These are phyloP conservation scores for Aphelocoma californica DNA, from an alignment of 2,797 vertebrate species.

Conservation along the genomic window DNA sequence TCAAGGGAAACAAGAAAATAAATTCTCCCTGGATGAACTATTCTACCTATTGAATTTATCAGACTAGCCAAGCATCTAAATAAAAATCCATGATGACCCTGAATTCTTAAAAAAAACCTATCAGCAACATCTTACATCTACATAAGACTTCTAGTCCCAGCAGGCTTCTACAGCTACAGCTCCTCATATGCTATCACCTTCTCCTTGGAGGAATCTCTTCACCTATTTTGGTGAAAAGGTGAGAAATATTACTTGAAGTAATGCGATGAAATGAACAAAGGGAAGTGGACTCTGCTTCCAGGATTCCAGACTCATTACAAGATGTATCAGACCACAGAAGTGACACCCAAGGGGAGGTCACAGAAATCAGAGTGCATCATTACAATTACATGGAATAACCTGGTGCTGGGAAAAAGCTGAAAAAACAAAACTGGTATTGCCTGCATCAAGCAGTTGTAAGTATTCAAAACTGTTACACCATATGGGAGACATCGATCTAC, in stretches of 20 bases:
- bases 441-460: background rate
- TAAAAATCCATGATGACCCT: background rate
- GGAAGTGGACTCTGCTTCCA: background rate
- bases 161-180: background rate
- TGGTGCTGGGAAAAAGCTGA: background rate
- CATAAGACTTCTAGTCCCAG: background rate
- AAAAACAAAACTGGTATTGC: background rate
- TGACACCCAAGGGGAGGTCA: background rate
- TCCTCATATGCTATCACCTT: background rate
- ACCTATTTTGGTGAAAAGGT: background rate
- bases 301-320: background rate
- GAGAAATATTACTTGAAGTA: background rate
- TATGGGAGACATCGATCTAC: slow-evolving; percentile 17
- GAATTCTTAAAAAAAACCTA: background rate
- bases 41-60: background rate
- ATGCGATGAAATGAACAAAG: background rate
- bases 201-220: background rate
- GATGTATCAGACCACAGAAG: background rate
- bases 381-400: background rate
- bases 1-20: background rate
- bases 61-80: background rate
- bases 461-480: background rate
- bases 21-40: background rate
- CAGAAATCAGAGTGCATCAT: background rate
- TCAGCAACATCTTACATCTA: background rate